phyloP scores from a whole-genome alignment of 1,140 invertebrate genomes.

The Scaptomyza pallida region DNA sequence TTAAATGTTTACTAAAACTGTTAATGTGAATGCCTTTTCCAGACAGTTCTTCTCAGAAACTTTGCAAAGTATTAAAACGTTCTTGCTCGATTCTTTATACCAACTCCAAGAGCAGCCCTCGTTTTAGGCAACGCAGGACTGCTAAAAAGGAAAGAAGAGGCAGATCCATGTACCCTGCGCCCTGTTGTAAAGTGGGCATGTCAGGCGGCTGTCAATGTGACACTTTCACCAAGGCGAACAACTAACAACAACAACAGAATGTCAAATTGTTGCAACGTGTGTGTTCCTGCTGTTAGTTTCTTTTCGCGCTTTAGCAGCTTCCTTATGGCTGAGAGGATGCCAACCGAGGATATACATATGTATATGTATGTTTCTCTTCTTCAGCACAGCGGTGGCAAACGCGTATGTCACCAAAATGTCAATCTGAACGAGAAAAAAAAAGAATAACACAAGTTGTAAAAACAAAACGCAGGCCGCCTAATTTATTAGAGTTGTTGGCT shows the following conservation, averaged over 20 bases:
- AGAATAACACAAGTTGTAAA: constrained; percentile 74
- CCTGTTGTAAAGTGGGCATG: constrained; percentile 62
- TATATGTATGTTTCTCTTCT: constrained; percentile 33
- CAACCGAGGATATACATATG: constrained; percentile 18
- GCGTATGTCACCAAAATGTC: constrained; percentile 72
- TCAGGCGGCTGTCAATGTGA: constrained; percentile 57
- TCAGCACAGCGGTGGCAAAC: constrained; percentile 56
- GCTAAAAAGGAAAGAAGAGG: background rate
- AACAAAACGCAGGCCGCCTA: constrained; percentile 68
- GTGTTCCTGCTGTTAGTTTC: constrained; percentile 48
- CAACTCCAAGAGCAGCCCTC: constrained; percentile 22
- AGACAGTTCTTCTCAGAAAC: too few species aligned
- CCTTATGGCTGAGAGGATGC: constrained; percentile 16
- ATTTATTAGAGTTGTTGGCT: constrained; percentile 37
- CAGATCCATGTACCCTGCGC: constrained; percentile 7
- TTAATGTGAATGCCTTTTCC: too few species aligned
- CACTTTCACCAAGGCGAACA: constrained; percentile 63
- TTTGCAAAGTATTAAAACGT: too few species aligned
- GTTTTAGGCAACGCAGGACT: background rate
- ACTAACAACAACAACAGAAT: constrained; percentile 8
- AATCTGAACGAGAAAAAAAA: constrained; percentile 21
- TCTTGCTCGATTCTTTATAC: background rate
- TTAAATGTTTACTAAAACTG: too few species aligned
- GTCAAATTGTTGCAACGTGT: constrained; percentile 56
- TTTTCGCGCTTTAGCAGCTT: constrained; percentile 50